Conservation (phyloP, 2,797 vertebrate species). For the Acanthurus tractus region DNA sequence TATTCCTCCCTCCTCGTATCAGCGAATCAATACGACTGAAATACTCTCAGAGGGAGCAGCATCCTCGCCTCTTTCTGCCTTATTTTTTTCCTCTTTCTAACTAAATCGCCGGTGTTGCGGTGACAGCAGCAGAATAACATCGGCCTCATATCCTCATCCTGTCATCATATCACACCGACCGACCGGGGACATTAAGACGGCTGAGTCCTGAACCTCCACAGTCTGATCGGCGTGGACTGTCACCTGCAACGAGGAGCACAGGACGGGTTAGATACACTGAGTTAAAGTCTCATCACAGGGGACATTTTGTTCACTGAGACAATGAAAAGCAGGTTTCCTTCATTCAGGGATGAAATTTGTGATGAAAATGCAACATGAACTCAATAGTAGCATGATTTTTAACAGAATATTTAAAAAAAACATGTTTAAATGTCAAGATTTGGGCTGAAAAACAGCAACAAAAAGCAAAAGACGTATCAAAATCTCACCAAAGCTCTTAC, state of each 20-base stretch:
- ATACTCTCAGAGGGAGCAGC: conserved; percentile 35
- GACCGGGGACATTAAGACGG: conserved; percentile 14
- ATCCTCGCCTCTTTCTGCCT: conserved; percentile 19
- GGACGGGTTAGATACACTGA: neutral
- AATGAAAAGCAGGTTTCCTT: too few species aligned
- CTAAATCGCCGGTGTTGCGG: conserved; percentile 25
- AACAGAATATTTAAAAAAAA: too few species aligned
- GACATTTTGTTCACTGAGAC: too few species aligned
- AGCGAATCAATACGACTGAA: conserved; percentile 64
- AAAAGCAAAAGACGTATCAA: too few species aligned
- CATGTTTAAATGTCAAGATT: too few species aligned
- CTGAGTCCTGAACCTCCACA: neutral
- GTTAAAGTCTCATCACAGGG: neutral
- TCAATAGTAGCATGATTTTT: too few species aligned
- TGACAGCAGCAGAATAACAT: conserved; percentile 44
- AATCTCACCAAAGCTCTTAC: too few species aligned
- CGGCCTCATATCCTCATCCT: conserved; percentile 27
- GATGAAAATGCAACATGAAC: too few species aligned
- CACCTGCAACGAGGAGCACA: neutral
- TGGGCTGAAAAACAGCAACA: too few species aligned
- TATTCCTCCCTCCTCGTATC: conserved; percentile 42
- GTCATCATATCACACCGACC: too few species aligned
- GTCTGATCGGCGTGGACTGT: neutral
- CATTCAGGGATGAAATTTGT: too few species aligned
- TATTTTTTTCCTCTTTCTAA: conserved; percentile 26